Evolutionary conservation across 2,797 vertebrate genomes (phyloP), one percentile per base, ranked within the genome.

Genomic region (Lophotriccus pileatus): DNA sequence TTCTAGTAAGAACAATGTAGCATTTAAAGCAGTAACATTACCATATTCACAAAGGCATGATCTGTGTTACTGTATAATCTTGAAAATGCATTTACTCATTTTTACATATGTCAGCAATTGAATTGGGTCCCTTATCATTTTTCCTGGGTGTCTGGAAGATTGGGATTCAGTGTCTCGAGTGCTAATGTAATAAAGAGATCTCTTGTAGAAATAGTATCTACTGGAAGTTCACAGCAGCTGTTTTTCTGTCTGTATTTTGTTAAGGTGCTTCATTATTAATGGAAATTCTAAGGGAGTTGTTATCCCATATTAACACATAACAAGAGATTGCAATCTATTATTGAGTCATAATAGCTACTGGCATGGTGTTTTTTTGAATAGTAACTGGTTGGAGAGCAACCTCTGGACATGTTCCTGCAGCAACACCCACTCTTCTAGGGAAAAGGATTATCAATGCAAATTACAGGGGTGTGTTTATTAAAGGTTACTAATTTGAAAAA

Each of bases 391-490:
- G 87, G 87, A 80, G 96, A 88, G 87, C 87, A 94, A 85, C 72
- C 58, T 70, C 74, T 53, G 84, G 95, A 97, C 97, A 94, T 96
- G 97, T 97, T 97, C 94, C 95, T 98, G 87, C 96, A 97, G 89
- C 83, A 96, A 94, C 91, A 87, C 93, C 85, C 62, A 72, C 84
- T 95, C 95, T 96, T 96, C 97, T 81, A 95, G 94, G 94, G 93
- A 82, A 93, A 77, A 47, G 97, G 92, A 97, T 97, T 97, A 97
- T 95, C 94, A 95, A 97, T 97, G 97, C 96, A 97, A 97, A 97
- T 96, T 72, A 66, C 39, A 91, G 63, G 77, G 95, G 88, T 95
- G 96, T 97, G 96, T 91, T 97, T 91, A 95, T 91, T 94, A 94
- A 90, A 90, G 89, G 80, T 87, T 88, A 96, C 81, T 96, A 96